phyloP scores from a whole-genome alignment of 1,140 invertebrate species.

The Calliphora vicina region DNA sequence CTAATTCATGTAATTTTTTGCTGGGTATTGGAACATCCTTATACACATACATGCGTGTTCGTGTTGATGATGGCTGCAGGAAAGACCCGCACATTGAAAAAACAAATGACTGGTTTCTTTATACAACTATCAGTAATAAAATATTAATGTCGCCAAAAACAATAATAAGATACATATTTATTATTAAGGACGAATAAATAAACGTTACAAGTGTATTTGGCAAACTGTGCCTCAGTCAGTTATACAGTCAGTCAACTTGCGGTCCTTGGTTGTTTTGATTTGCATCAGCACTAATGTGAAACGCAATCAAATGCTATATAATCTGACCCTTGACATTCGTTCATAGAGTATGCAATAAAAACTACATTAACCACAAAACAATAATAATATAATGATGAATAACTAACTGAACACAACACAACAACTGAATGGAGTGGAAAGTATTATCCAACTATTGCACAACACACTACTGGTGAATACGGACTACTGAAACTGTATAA shows the following conservation, averaged over 20 bases:
- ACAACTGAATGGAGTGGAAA: neutral
- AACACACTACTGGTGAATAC: neutral
- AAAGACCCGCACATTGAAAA: neutral
- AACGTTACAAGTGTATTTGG: neutral
- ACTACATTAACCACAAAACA: slow-evolving; percentile 31
- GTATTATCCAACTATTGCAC: neutral
- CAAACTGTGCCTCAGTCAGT: neutral
- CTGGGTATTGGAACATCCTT: no score
- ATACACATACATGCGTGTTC: neutral
- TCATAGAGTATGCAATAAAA: slow-evolving; percentile 20
- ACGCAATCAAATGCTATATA: slow-evolving; percentile 13
- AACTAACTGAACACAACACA: neutral
- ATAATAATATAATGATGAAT: slow-evolving; percentile 10
- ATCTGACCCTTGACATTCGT: slow-evolving; percentile 26
- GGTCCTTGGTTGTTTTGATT: slow-evolving; percentile 6
- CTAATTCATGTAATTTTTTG: no score
- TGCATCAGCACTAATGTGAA: neutral
- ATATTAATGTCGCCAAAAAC: slow-evolving; percentile 29
- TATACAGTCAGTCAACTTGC: neutral
- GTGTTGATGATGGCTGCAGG: neutral
- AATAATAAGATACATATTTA: slow-evolving; percentile 24
- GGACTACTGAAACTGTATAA: neutral
- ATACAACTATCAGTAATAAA: neutral
- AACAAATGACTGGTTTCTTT: neutral
- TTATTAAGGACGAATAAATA: neutral